A percentile compares a stretch with the other conserved stretches of the same genome.
Conservation (phyloP, 2,888 invertebrate species). For the Esperia sulphurella region DNA sequence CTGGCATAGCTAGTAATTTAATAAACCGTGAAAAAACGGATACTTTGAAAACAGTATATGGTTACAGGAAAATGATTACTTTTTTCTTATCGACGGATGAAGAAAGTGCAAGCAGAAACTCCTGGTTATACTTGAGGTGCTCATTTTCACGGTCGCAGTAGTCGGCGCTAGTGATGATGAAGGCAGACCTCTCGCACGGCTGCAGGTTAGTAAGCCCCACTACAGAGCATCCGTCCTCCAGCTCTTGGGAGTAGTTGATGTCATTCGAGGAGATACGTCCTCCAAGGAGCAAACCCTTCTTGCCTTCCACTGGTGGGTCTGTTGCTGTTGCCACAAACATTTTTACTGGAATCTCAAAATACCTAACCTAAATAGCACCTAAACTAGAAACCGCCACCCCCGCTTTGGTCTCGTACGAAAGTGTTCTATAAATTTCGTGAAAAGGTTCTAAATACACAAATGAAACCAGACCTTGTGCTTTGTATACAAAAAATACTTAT, state of each 20-base stretch:
- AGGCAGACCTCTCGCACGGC: conserved; percentile 48
- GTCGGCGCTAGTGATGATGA: conserved; percentile 61
- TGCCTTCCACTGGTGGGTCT: conserved; percentile 48
- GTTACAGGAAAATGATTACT: conserved; percentile 26
- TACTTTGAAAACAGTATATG: neutral
- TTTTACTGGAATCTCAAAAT: too few species aligned
- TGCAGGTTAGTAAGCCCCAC: conserved; percentile 33
- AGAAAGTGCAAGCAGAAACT: conserved; percentile 57
- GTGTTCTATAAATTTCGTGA: too few species aligned
- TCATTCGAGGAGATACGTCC: conserved; percentile 60
- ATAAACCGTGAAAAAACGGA: too few species aligned
- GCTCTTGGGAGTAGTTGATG: conserved; percentile 57
- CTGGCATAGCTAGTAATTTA: too few species aligned
- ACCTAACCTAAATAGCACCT: too few species aligned
- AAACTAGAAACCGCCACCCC: too few species aligned
- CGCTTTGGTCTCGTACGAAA: too few species aligned
- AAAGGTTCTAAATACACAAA: too few species aligned
- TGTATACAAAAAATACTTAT: too few species aligned
- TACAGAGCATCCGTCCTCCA: conserved; percentile 57
- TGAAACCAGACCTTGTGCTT: too few species aligned
- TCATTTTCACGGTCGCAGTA: conserved; percentile 62
- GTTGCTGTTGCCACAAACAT: conserved; percentile 29
- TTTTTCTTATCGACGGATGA: conserved; percentile 48
- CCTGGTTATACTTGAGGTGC: conserved; percentile 61
- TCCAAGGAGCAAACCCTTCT: conserved; percentile 54